Evolutionary conservation across 2,888 invertebrate genomes (phyloP).

Genomic region (Pycnomerus fuliginosus): DNA sequence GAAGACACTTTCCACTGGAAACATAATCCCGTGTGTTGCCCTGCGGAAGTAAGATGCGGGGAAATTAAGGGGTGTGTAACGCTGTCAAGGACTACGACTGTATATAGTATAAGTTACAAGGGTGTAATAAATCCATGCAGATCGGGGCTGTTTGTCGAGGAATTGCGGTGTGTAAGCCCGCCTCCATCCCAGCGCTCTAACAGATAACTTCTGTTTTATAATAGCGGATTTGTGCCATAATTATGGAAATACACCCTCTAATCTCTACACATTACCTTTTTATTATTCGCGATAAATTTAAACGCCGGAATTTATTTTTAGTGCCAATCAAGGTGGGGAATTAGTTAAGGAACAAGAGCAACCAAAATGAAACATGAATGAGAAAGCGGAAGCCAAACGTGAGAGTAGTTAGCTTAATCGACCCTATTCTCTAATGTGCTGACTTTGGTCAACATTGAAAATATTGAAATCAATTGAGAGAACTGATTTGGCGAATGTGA

Average conservation of each 20-base stretch:
- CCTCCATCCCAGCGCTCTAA: conserved; percentile 8
- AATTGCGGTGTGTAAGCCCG: conserved; percentile 22
- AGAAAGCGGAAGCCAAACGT: too few species aligned
- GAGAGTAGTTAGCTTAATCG: too few species aligned
- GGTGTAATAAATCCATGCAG: conserved; percentile 23
- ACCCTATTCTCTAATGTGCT: too few species aligned
- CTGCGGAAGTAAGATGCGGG: conserved; percentile 13
- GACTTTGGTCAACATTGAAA: too few species aligned
- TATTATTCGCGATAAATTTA: conserved; percentile 9
- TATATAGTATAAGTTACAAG: conserved; percentile 19
- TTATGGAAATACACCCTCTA: conserved; percentile 26
- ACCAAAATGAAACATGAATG: too few species aligned
- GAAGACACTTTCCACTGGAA: conserved; percentile 32
- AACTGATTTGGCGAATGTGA: too few species aligned
- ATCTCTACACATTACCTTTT: conserved; percentile 24
- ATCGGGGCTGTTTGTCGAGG: conserved; percentile 22
- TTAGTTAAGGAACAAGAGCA: too few species aligned
- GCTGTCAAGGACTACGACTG: too few species aligned
- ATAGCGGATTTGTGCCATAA: conserved; percentile 25
- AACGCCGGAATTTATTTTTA: neutral
- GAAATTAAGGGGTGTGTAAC: conserved; percentile 25
- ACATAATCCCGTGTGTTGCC: conserved; percentile 29
- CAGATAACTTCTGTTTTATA: conserved; percentile 28
- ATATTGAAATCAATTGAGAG: too few species aligned
- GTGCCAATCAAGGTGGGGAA: too few species aligned